phyloP scores from a whole-genome alignment of 2,888 invertebrate species.

The Polyommatus icarus region DNA sequence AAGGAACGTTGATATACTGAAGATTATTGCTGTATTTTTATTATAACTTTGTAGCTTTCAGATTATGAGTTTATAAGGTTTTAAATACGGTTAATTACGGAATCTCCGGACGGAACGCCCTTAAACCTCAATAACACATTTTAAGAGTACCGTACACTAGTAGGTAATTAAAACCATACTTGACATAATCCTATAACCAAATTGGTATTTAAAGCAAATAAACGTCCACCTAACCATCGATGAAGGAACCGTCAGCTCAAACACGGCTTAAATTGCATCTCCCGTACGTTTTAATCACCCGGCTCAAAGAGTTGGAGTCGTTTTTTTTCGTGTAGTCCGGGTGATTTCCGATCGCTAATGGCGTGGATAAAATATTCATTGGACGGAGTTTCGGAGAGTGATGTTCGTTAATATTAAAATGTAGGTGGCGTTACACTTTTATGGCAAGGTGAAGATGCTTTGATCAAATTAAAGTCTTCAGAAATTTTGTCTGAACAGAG shows the following conservation, averaged over 20 bases:
- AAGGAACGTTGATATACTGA: no score
- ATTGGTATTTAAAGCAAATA: not conserved
- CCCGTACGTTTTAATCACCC: conserved; percentile 10
- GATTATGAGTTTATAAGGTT: no score
- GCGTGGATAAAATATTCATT: conserved; percentile 9
- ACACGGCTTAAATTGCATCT: conserved; percentile 2
- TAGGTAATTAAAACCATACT: no score
- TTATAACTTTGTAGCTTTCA: no score
- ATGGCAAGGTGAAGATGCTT: not conserved
- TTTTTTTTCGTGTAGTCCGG: conserved; percentile 4
- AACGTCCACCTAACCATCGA: not conserved
- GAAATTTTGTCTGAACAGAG: no score
- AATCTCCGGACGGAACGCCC: no score
- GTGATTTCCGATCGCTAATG: conserved; percentile 13
- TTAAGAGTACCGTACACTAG: no score
- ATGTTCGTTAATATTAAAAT: conserved; percentile 15
- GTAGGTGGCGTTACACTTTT: not conserved
- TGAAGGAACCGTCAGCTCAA: not conserved
- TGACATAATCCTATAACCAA: not conserved
- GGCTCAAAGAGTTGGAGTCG: conserved; percentile 6
- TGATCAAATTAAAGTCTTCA: not conserved
- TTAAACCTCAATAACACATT: no score
- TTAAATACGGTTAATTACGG: no score
- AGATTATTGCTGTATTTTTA: no score
- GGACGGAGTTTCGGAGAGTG: not conserved